Evolutionary conservation across 2,888 invertebrate species (phyloP).

Genomic region (Drosophila fulvimacula): DNA sequence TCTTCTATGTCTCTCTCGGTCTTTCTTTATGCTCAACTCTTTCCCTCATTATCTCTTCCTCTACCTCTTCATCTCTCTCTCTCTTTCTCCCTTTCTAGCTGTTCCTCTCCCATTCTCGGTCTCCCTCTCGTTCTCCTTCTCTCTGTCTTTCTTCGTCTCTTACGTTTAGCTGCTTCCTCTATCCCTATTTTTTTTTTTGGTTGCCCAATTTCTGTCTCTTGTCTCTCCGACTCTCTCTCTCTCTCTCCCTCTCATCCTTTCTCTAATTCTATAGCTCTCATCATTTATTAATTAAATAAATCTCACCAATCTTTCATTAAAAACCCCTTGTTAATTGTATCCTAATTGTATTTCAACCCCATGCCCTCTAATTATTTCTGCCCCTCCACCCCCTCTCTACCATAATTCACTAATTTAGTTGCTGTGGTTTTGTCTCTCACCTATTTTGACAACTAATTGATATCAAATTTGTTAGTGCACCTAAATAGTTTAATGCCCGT

Average conservation of each 20-base stretch:
- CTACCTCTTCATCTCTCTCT: too few relatives aligned
- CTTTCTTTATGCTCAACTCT: not conserved
- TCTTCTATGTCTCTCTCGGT: not conserved
- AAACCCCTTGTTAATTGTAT: not conserved
- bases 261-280: not conserved
- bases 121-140: not conserved
- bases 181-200: too few relatives aligned
- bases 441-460: conserved; percentile 71
- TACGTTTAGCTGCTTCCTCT: too few relatives aligned
- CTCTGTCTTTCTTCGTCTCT: not conserved
- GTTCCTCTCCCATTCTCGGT: not conserved
- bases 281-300: not conserved
- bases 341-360: not conserved
- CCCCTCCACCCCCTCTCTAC: not conserved
- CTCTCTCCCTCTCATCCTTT: not conserved
- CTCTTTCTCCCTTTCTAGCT: not conserved
- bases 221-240: not conserved
- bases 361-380: not conserved
- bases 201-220: too few relatives aligned
- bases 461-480: conserved; percentile 66
- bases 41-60: too few relatives aligned
- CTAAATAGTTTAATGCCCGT: conserved; percentile 65
- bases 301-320: not conserved
- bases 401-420: conserved; percentile 47
- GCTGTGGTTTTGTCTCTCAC: conserved; percentile 59